Conservation (phyloP, 2,797 vertebrate species). For the Bucorvus abyssinicus region DNA sequence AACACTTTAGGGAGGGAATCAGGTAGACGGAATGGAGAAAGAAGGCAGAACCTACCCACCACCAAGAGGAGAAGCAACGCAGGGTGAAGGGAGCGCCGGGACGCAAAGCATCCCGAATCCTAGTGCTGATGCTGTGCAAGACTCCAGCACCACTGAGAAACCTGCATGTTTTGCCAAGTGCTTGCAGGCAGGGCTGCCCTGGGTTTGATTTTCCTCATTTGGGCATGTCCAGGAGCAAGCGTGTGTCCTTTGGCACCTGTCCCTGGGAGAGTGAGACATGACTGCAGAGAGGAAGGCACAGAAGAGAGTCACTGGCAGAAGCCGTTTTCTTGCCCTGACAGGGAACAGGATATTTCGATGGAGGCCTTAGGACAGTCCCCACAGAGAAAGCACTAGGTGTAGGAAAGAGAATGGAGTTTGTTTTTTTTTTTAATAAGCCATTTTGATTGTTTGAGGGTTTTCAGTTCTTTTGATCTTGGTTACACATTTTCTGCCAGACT, state of each 20-base stretch:
- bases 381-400: background rate
- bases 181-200: background rate
- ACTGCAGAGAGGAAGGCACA: background rate
- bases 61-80: background rate
- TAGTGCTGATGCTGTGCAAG: background rate
- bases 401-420: background rate
- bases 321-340: rapidly evolving
- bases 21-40: background rate
- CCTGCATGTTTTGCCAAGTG: background rate
- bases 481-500: background rate
- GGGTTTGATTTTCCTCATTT: background rate
- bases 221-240: background rate
- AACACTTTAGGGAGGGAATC: background rate
- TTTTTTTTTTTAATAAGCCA: background rate
- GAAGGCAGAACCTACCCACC: too few relatives aligned
- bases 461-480: background rate
- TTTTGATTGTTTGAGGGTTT: background rate
- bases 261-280: background rate
- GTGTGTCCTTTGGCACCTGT: background rate
- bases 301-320: background rate
- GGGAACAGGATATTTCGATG: background rate
- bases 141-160: background rate
- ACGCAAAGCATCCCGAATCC: background rate
- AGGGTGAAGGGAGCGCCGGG: background rate
- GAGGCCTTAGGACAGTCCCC: background rate